These are phyloP conservation scores for Sycophaga agraensis DNA, from an alignment of 1,140 invertebrate species.

Conservation along the genomic window DNA sequence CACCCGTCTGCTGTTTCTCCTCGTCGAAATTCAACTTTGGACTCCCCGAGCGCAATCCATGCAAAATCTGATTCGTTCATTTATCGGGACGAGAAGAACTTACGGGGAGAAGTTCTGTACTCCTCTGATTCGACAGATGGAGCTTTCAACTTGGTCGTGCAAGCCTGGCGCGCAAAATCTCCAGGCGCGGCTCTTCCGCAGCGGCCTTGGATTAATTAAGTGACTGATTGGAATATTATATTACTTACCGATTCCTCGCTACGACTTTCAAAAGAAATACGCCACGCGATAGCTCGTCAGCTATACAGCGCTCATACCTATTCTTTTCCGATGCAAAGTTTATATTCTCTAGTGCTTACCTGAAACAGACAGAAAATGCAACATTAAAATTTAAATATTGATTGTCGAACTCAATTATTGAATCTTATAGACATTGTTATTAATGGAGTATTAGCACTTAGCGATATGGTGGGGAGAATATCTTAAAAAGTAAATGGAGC, in stretches of 20 bases:
- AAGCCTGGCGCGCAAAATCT: neutral
- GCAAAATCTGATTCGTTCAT: conserved; percentile 11
- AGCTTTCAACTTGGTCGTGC: neutral
- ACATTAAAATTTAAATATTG: no score
- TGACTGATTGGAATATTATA: conserved; percentile 13
- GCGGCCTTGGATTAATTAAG: neutral
- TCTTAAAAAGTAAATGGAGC: no score
- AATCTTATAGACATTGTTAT: no score
- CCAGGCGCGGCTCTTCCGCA: neutral
- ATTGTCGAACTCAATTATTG: no score
- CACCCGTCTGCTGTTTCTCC: neutral
- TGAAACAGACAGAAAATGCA: conserved; percentile 21
- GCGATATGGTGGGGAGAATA: no score
- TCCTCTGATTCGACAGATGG: neutral
- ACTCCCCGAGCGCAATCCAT: neutral
- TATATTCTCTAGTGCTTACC: conserved; percentile 4
- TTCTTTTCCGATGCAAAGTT: no score
- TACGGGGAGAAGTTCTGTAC: neutral
- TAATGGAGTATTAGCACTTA: no score
- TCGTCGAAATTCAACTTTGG: neutral
- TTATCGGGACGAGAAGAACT: neutral
- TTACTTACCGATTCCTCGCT: conserved; percentile 9
- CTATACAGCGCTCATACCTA: no score
- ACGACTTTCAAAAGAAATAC: neutral
- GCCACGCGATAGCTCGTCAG: no score